Base-by-base conservation (phyloP, 2,113 vertebrate species). In the Romanogobio albipinnatus region DNA sequence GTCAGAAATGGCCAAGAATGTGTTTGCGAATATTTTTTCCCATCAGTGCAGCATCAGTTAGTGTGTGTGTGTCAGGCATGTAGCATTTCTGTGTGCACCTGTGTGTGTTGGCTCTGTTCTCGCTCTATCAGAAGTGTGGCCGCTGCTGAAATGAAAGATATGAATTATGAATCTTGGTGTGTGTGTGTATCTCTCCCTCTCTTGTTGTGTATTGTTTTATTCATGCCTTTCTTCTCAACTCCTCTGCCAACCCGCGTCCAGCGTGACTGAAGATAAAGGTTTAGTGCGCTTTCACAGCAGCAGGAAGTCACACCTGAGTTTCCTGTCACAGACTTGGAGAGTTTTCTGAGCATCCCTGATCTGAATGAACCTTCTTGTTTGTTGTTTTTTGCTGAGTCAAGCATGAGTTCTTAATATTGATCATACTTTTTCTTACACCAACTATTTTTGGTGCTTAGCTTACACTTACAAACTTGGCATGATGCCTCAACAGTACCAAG, bases 161-260 rank as follows among this genome's bases (percentile, higher is more conserved):
- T 94, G 90, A 94, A 95, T 95, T 93, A 92, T 93, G 92, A 89
- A 94, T 92, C 73, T 26, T 17, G 29, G 64, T 68, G 58, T 24
- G 58, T 58, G 22, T 22, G n/a, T n/a, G n/a, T n/a, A 6, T 87
- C 84, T 91, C 76, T 87, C 83, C 85, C 89, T 86, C 87, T 87
- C 89, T 86, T 1, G 62, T 75, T 17, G 33, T 88, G 79, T 88
- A 86, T 74, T 93, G 87, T 90, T 93, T 92, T 92, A 92, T 92
- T 92, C 86, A 93, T 91, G 87, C 76, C 33, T 64, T 62, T 78
- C 13, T 79, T 71, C 8, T 75, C 3, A 76, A 47, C 43, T 56
- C 39, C 61, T 39, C 17, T 17, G 43, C 26, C 68, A 24, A 26
- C 73, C 77, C 53, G 66, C 29, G 24, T 56, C 61, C 33, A 19